Conservation (phyloP, 2,113 vertebrate species). For the Eclectus roratus region DNA sequence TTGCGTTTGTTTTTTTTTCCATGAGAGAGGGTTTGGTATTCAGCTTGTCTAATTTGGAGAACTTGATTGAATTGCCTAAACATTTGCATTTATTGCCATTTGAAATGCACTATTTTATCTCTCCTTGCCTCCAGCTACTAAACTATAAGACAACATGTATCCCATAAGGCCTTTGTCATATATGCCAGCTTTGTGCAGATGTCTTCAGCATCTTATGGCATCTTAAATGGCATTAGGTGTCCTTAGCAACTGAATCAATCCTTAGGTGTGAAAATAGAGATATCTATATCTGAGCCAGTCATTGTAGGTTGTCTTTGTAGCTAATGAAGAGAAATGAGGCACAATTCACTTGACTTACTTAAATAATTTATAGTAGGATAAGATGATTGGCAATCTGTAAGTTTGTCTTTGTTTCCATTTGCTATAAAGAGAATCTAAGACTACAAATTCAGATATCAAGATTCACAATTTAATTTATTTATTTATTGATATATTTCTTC, state of each 20-base stretch:
- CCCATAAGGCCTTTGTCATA: background rate
- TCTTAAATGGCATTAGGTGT: background rate
- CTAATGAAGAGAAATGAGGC: background rate
- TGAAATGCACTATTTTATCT: background rate
- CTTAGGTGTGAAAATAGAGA: background rate
- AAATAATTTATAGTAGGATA: background rate
- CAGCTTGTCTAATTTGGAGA: background rate
- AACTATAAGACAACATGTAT: background rate
- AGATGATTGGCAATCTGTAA: background rate
- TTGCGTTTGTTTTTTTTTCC: accelerated
- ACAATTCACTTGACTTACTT: background rate
- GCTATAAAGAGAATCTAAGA: background rate
- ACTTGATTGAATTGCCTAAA: background rate
- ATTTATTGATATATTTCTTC: background rate
- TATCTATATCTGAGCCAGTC: background rate
- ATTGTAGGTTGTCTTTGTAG: background rate
- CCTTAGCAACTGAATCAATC: background rate
- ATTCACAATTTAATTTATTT: background rate
- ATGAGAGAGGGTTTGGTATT: background rate
- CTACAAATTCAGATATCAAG: background rate
- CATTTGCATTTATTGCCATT: background rate
- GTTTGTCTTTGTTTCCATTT: background rate
- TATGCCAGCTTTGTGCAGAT: background rate
- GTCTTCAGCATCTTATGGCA: background rate
- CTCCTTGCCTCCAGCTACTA: background rate